phyloP scores from a whole-genome alignment of 2,888 invertebrate genomes.

The Troides aeacus region DNA sequence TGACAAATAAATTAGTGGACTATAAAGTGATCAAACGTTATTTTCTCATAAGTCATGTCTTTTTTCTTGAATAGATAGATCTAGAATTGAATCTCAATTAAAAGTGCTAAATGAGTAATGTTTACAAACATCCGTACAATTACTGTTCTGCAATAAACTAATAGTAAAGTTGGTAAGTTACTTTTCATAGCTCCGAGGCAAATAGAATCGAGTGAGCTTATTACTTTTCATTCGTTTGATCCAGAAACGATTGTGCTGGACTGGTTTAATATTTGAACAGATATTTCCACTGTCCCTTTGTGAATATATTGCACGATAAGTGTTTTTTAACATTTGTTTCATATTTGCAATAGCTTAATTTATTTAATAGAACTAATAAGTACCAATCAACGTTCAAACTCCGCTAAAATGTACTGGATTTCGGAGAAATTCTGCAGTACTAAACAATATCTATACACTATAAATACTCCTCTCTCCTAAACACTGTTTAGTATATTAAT shows the following conservation, averaged over 20 bases:
- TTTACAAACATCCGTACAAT: not conserved
- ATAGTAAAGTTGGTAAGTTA: not conserved
- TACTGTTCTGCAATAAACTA: not conserved
- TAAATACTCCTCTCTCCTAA: too few relatives aligned
- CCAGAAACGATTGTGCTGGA: slow-evolving; percentile 7
- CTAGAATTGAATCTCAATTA: not conserved
- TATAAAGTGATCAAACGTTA: too few relatives aligned
- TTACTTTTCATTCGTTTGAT: slow-evolving; percentile 20
- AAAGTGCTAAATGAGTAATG: not conserved
- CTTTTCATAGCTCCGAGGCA: not conserved
- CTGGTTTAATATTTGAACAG: slow-evolving; percentile 8
- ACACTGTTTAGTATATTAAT: too few relatives aligned
- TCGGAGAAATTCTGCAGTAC: too few relatives aligned
- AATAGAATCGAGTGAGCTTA: slow-evolving; percentile 10
- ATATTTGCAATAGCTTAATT: not conserved
- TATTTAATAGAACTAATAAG: not conserved
- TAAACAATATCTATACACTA: too few relatives aligned
- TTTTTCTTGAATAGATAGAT: not conserved
- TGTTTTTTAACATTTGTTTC: not conserved
- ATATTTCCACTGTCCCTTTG: slow-evolving; percentile 6
- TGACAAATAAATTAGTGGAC: too few relatives aligned
- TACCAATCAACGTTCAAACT: not conserved
- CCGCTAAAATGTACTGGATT: too few relatives aligned
- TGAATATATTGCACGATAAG: not conserved
- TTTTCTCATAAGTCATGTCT: too few relatives aligned